These are phyloP conservation scores for Coregonus suidteri DNA, from an alignment of 2,797 vertebrate genomes.

Conservation along the genomic window DNA sequence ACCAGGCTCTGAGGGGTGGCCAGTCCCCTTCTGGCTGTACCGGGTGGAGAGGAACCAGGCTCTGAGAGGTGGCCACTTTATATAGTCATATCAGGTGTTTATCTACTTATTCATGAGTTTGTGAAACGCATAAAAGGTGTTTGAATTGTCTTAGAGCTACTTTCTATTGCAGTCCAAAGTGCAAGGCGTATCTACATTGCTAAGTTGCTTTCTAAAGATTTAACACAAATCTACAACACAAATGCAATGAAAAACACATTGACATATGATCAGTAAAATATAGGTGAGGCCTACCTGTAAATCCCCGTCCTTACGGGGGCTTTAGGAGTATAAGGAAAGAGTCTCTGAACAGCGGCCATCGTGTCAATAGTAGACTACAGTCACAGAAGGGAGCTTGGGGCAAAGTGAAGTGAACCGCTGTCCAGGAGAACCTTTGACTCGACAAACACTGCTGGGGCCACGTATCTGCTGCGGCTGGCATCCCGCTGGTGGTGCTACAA, in stretches of 20 bases:
- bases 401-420: neutral
- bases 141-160: too few species aligned
- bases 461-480: too few species aligned
- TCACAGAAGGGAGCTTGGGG: neutral
- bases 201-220: neutral
- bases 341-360: slow-evolving; percentile 69
- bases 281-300: slow-evolving; percentile 73
- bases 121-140: too few species aligned
- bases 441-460: neutral
- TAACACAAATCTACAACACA: neutral
- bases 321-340: slow-evolving; percentile 69
- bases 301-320: slow-evolving; percentile 77
- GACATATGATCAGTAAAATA: neutral
- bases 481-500: too few species aligned
- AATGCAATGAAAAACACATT: slow-evolving; percentile 10
- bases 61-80: too few species aligned
- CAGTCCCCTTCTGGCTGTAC: too few species aligned
- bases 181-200: too few species aligned
- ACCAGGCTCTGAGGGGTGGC: too few species aligned
- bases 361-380: neutral
- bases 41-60: too few species aligned
- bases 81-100: too few species aligned
- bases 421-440: neutral
- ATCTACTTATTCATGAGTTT: too few species aligned
- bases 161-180: too few species aligned